Evolutionary conservation across 2,797 vertebrate species (phyloP).

Genomic region (Myotis pilosus): DNA sequence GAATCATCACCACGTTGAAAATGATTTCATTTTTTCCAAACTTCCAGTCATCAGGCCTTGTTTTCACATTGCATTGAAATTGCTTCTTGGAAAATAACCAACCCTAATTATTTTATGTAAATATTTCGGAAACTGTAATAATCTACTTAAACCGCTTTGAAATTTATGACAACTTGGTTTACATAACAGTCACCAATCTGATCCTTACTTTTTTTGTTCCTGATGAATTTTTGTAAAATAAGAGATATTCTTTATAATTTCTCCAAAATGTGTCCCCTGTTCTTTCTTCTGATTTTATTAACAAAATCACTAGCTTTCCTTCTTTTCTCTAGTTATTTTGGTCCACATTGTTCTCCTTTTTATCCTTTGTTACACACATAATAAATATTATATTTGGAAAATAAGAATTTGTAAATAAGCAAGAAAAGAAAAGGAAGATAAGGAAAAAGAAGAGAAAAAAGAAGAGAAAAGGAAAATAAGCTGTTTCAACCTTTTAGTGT

Average conservation of each 20-base stretch:
- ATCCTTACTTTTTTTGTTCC: neutral
- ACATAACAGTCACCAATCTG: neutral
- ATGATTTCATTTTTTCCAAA: conserved; percentile 20
- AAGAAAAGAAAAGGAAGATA: neutral
- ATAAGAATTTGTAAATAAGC: conserved; percentile 5
- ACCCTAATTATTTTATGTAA: neutral
- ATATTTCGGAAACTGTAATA: neutral
- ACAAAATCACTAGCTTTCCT: neutral
- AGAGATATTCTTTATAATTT: conserved; percentile 32
- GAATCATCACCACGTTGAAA: neutral
- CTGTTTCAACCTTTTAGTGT: neutral
- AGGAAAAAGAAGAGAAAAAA: neutral
- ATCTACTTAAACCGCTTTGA: neutral
- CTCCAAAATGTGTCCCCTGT: neutral
- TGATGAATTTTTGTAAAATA: neutral
- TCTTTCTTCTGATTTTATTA: neutral
- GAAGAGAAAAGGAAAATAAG: neutral
- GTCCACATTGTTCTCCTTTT: neutral
- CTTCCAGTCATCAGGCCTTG: neutral
- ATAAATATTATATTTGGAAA: neutral
- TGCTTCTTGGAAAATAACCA: conserved; percentile 38
- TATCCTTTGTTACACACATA: neutral
- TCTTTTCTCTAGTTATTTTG: conserved; percentile 1
- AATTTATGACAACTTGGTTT: conserved; percentile 24
- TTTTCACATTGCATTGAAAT: neutral